Conservation (phyloP, 2,888 invertebrate species). For the Operophtera brumata region DNA sequence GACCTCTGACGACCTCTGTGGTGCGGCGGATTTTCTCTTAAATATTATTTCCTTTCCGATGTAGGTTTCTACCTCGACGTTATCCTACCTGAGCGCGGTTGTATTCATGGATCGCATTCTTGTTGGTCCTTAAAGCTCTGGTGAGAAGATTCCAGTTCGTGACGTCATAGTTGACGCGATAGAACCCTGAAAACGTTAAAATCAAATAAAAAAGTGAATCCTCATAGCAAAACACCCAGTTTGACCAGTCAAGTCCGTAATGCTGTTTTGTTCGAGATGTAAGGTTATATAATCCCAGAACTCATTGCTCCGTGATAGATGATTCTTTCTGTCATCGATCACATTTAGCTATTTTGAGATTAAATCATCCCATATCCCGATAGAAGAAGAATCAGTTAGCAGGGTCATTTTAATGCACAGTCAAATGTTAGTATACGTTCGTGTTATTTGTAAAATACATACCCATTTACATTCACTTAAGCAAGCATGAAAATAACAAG, state of each 20-base stretch:
- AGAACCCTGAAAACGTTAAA: constrained; percentile 74
- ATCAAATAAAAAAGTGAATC: no score
- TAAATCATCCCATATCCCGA: no score
- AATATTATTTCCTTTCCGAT: neutral
- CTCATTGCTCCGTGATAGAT: no score
- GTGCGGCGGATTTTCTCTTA: no score
- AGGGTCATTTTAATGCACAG: no score
- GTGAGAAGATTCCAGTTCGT: constrained; percentile 80
- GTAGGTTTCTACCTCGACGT: neutral
- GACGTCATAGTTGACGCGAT: constrained; percentile 82
- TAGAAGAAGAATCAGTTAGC: no score
- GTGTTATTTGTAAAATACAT: neutral
- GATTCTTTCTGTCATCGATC: no score
- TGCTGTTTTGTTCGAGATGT: no score
- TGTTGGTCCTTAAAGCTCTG: constrained; percentile 59
- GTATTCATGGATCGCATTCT: constrained; percentile 76
- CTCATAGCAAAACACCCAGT: no score
- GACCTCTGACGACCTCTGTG: no score
- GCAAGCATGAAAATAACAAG: neutral
- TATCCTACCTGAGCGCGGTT: constrained; percentile 83
- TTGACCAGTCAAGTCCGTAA: no score
- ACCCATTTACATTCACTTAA: constrained; percentile 4
- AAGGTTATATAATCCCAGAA: neutral
- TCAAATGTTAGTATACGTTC: neutral
- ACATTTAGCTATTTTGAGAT: no score